phyloP scores from a whole-genome alignment of 2,797 vertebrate genomes.

The Xerus rutilus region DNA sequence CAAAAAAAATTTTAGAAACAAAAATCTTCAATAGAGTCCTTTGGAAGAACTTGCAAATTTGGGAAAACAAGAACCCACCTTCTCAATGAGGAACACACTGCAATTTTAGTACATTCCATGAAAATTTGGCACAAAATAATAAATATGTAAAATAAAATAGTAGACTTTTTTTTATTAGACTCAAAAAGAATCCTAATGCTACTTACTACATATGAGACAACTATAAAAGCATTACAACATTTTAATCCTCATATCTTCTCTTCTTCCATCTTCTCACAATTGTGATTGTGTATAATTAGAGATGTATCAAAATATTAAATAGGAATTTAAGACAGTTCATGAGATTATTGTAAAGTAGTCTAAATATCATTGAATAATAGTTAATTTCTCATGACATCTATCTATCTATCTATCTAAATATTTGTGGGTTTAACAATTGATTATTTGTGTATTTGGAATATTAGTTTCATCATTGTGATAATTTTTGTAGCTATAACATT shows the following conservation, averaged over 20 bases:
- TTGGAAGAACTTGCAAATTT: neutral
- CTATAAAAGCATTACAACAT: neutral
- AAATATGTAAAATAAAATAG: neutral
- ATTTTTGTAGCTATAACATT: neutral
- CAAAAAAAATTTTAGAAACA: too few relatives aligned
- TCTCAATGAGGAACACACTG: neutral
- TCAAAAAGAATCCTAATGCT: neutral
- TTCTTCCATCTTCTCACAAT: neutral
- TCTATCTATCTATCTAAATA: neutral
- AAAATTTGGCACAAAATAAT: neutral
- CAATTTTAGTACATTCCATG: neutral
- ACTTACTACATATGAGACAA: neutral
- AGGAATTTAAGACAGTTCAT: neutral
- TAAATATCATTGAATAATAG: neutral
- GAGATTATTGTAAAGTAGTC: neutral
- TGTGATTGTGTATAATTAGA: neutral
- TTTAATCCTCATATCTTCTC: neutral
- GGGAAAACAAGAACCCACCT: neutral
- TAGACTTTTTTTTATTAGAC: neutral
- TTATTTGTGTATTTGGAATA: neutral
- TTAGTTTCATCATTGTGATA: neutral
- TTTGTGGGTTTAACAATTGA: neutral
- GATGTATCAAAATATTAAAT: neutral
- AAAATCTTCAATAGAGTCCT: neutral
- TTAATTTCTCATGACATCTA: neutral